Percentiles rank a stretch among this genome's conserved stretches.
Evolutionary conservation across 1,140 invertebrate species (phyloP).

Genomic region (Rhynchophorus ferrugineus): DNA sequence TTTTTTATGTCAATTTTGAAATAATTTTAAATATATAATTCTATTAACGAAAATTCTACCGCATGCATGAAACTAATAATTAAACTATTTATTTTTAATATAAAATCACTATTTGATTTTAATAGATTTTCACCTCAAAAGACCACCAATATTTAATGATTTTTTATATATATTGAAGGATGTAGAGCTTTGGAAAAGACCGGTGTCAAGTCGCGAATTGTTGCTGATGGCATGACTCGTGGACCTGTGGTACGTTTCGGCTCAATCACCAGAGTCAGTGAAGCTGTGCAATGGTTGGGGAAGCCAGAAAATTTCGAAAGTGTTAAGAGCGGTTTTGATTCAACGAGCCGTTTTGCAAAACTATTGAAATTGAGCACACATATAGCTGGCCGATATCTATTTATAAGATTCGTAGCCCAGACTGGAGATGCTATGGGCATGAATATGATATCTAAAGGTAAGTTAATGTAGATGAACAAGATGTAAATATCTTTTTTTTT

Average conservation of each 20-base stretch:
- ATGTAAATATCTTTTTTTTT: too few relatives aligned
- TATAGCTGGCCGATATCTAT: slow-evolving; percentile 80
- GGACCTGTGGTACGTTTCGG: slow-evolving; percentile 86
- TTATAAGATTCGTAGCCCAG: slow-evolving; percentile 84
- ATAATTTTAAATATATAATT: too few relatives aligned
- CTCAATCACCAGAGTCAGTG: slow-evolving; percentile 64
- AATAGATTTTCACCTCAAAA: too few relatives aligned
- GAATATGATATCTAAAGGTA: slow-evolving; percentile 94
- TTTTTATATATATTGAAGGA: too few relatives aligned
- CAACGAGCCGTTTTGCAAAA: slow-evolving; percentile 77
- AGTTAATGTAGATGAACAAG: not conserved
- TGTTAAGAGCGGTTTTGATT: slow-evolving; percentile 80
- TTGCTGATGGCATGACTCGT: slow-evolving; percentile 92
- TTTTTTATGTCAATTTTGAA: too few relatives aligned
- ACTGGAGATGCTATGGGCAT: slow-evolving; percentile 99
- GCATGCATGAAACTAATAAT: too few relatives aligned
- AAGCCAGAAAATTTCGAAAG: slow-evolving; percentile 64
- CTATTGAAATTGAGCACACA: slow-evolving; percentile 70
- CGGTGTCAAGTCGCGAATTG: slow-evolving; percentile 71
- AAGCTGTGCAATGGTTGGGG: slow-evolving; percentile 80
- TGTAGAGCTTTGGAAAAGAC: slow-evolving; percentile 71
- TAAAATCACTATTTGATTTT: too few relatives aligned
- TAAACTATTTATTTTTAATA: too few relatives aligned
- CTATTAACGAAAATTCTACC: too few relatives aligned
- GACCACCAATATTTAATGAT: too few relatives aligned